These are phyloP conservation scores for Bombus superbus DNA, from an alignment of 1,140 invertebrate species.

Conservation along the genomic window DNA sequence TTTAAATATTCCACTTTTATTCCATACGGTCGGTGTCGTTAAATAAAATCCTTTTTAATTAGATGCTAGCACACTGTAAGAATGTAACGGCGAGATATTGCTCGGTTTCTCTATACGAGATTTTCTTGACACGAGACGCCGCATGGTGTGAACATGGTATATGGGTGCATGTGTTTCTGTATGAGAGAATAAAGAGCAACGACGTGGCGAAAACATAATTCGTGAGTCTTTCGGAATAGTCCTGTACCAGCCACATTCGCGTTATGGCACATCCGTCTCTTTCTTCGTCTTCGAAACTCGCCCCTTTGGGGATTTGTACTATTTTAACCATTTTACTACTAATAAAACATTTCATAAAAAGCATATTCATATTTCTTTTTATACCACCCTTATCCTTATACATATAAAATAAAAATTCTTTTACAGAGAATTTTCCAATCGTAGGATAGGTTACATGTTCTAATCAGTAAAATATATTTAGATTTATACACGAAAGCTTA, in stretches of 20 bases:
- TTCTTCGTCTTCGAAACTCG: neutral
- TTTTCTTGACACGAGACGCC: neutral
- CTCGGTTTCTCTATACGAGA: constrained; percentile 3
- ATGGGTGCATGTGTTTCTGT: neutral
- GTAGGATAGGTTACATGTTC: too few species aligned
- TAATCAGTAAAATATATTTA: too few species aligned
- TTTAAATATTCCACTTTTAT: constrained; percentile 61
- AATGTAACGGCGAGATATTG: constrained; percentile 15
- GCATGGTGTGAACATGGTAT: too few species aligned
- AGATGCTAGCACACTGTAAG: constrained; percentile 50
- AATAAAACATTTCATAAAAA: too few species aligned
- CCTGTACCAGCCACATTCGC: neutral
- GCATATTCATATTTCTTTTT: too few species aligned
- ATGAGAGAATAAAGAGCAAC: neutral
- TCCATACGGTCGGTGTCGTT: constrained; percentile 45
- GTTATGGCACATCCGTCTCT: constrained; percentile 13
- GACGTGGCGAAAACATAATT: neutral
- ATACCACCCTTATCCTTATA: too few species aligned
- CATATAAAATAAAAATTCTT: too few species aligned
- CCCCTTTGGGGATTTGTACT: rapidly evolving
- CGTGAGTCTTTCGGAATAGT: neutral
- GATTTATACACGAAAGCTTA: too few species aligned
- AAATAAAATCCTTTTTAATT: constrained; percentile 56
- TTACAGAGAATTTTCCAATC: too few species aligned
- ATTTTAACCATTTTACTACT: rapidly evolving